These are phyloP conservation scores for Pseudorasbora parva DNA, from an alignment of 2,113 vertebrate genomes.

Conservation along the genomic window DNA sequence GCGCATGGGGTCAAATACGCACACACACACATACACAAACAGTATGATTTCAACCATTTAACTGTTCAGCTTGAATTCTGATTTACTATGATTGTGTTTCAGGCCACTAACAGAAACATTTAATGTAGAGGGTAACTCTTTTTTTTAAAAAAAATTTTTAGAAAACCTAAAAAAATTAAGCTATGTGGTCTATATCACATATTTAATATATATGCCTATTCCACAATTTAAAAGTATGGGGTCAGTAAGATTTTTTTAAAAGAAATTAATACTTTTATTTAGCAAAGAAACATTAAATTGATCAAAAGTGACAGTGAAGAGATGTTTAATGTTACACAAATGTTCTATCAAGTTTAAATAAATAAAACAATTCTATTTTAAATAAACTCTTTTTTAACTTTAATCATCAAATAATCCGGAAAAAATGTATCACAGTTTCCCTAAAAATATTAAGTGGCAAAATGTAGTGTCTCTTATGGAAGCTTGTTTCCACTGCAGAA, in stretches of 20 bases:
- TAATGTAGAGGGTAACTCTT: neutral
- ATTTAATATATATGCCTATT: neutral
- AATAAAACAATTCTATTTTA: too few relatives aligned
- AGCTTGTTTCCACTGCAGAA: too few relatives aligned
- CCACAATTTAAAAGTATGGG: neutral
- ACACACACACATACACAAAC: neutral
- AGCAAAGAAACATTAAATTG: neutral
- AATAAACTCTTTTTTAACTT: too few relatives aligned
- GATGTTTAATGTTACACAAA: too few relatives aligned
- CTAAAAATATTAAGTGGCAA: too few relatives aligned
- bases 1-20: neutral
- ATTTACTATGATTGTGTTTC: neutral
- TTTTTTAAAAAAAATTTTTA: constrained; percentile 5
- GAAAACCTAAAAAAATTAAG: neutral
- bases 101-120: neutral
- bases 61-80: neutral
- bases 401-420: neutral
- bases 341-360: too few relatives aligned
- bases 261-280: neutral
- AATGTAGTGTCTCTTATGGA: too few relatives aligned
- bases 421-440: neutral
- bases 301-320: neutral
- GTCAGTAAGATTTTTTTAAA: neutral
- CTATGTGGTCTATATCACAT: neutral
- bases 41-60: neutral